Evolutionary conservation across 2,113 vertebrate species (phyloP).

Genomic region (Erinaceus europaeus): DNA sequence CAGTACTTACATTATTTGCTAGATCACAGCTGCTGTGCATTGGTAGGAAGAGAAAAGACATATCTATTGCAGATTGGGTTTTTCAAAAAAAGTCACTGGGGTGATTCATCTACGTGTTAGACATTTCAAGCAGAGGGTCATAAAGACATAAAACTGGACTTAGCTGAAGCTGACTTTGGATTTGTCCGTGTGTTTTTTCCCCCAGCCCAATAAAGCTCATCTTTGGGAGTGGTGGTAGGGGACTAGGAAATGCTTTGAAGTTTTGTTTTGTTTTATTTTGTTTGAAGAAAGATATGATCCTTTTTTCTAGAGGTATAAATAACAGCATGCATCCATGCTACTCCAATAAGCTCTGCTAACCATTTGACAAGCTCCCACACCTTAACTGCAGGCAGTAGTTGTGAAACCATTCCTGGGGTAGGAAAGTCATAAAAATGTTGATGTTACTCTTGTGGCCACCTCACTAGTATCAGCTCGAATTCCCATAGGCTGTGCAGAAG

Average conservation of each 20-base stretch:
- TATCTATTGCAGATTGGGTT: neutral
- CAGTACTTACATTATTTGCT: neutral
- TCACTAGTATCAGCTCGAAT: neutral
- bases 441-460: neutral
- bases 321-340: accelerated
- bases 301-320: neutral
- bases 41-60: neutral
- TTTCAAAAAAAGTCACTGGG: too few species aligned
- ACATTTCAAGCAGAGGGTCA: neutral
- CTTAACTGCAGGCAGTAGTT: neutral
- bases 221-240: neutral
- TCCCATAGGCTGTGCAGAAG: neutral
- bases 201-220: neutral
- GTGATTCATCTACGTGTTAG: neutral
- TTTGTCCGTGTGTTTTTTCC: neutral
- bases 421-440: neutral
- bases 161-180: neutral
- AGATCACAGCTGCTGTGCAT: neutral
- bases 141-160: neutral
- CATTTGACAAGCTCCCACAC: neutral
- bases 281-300: neutral
- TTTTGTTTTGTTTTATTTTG: too few species aligned
- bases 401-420: neutral
- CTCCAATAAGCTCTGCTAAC: neutral
- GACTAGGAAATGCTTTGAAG: neutral